Percentiles rank a stretch among this genome's conserved stretches.
These are phyloP conservation scores for Onychomys leucogaster DNA, from an alignment of 2,797 vertebrate genomes.

Conservation along the genomic window DNA sequence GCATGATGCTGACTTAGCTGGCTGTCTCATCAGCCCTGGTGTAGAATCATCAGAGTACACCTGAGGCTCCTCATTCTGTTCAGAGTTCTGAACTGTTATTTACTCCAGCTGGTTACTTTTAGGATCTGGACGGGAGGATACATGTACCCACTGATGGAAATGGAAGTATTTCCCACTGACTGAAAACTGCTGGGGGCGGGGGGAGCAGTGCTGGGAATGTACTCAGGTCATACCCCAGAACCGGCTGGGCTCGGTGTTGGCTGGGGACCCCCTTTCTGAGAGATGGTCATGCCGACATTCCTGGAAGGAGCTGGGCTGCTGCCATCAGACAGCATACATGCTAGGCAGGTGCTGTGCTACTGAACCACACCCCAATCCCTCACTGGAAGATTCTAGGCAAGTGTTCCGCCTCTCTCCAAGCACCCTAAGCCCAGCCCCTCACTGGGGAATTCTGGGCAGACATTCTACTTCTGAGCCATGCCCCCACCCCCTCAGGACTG, in stretches of 20 bases:
- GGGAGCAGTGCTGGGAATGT: background rate
- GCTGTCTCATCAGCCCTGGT: fast-evolving
- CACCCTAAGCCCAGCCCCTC: too few relatives aligned
- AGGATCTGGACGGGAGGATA: background rate
- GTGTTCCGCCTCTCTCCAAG: too few relatives aligned
- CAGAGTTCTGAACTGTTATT: too few relatives aligned
- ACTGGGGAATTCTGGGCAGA: background rate
- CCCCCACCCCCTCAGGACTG: background rate
- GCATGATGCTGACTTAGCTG: background rate
- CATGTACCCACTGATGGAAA: fast-evolving
- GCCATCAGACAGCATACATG: constrained; percentile 87
- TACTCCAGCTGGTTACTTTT: background rate
- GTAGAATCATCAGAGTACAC: fast-evolving
- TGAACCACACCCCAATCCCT: background rate
- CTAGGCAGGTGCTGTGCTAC: background rate
- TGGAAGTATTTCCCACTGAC: background rate
- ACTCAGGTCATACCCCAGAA: constrained; percentile 88
- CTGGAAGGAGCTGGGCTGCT: constrained; percentile 88
- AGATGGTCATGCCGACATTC: constrained; percentile 95
- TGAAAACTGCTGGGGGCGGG: background rate
- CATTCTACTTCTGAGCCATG: too few relatives aligned
- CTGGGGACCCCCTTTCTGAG: constrained; percentile 90
- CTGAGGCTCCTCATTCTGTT: background rate
- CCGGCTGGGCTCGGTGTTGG: constrained; percentile 85
- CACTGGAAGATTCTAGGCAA: too few relatives aligned